A percentile compares a stretch with the other conserved stretches of the same genome.
phyloP scores from a whole-genome alignment of 2,113 vertebrate genomes.

The Cromileptes altivelis region DNA sequence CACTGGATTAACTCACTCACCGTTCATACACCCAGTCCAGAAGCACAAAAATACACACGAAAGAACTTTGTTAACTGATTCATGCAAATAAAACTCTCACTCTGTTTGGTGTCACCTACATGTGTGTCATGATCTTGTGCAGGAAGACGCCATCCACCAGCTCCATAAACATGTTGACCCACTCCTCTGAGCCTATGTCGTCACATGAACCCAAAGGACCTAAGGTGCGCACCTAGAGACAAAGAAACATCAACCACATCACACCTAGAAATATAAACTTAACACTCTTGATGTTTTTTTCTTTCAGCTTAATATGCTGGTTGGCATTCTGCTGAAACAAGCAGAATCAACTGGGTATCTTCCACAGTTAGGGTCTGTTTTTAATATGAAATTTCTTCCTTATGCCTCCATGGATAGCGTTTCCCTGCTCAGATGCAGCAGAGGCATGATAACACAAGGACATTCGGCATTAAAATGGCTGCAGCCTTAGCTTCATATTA shows the following conservation, averaged over 20 bases:
- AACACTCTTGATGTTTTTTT: neutral
- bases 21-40: neutral
- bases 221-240: slow-evolving; percentile 68
- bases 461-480: no score
- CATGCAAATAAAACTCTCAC: neutral
- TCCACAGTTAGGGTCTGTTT: no score
- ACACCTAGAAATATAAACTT: neutral
- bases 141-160: slow-evolving; percentile 80
- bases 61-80: neutral
- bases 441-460: neutral
- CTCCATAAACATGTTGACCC: slow-evolving; percentile 79
- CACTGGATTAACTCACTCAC: slow-evolving; percentile 28
- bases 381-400: neutral
- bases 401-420: neutral
- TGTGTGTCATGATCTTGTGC: slow-evolving; percentile 83
- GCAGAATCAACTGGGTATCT: neutral
- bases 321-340: neutral
- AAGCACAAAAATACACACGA: neutral
- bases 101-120: slow-evolving; percentile 55
- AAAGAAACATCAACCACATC: neutral
- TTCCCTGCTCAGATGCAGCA: neutral
- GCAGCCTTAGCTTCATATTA: no score
- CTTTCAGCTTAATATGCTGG: neutral
- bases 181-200: slow-evolving; percentile 61
- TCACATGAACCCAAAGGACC: slow-evolving; percentile 72